Percentiles rank a stretch among this genome's conserved stretches.
These are phyloP conservation scores for Pygocentrus nattereri DNA, from an alignment of 2,797 vertebrate species.

Conservation along the genomic window DNA sequence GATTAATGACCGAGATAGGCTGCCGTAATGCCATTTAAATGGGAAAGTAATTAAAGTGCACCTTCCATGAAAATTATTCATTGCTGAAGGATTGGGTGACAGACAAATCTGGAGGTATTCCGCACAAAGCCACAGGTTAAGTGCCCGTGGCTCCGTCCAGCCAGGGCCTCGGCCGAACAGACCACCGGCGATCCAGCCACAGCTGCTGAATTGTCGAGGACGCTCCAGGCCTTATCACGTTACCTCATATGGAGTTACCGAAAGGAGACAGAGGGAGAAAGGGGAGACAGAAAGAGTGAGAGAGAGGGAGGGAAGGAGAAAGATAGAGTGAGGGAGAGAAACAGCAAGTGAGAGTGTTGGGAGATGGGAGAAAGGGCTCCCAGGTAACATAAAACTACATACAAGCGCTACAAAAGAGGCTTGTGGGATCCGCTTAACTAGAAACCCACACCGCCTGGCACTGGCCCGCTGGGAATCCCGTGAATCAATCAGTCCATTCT, in stretches of 20 bases:
- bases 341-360: slow-evolving; percentile 52
- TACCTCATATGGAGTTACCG: slow-evolving; percentile 71
- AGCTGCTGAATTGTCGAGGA: slow-evolving; percentile 81
- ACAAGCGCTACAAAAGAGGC: slow-evolving; percentile 87
- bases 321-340: slow-evolving; percentile 46
- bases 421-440: slow-evolving; percentile 76
- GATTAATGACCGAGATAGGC: slow-evolving; percentile 99
- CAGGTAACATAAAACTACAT: slow-evolving; percentile 83
- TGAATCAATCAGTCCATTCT: slow-evolving; percentile 80
- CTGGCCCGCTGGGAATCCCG: slow-evolving; percentile 79
- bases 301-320: slow-evolving; percentile 49
- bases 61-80: slow-evolving; percentile 99
- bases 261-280: slow-evolving; percentile 53
- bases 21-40: slow-evolving; percentile 99
- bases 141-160: slow-evolving; percentile 69
- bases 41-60: slow-evolving; percentile 99
- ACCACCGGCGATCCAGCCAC: slow-evolving; percentile 76
- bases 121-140: slow-evolving; percentile 93
- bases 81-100: slow-evolving; percentile 98
- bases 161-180: slow-evolving; percentile 79
- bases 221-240: slow-evolving; percentile 77
- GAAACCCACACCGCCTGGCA: slow-evolving; percentile 78
- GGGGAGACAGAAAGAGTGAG: slow-evolving; percentile 45
- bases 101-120: slow-evolving; percentile 95
- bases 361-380: slow-evolving; percentile 73